Conservation (phyloP, 2,888 invertebrate species). For the Diarsia mendica region DNA sequence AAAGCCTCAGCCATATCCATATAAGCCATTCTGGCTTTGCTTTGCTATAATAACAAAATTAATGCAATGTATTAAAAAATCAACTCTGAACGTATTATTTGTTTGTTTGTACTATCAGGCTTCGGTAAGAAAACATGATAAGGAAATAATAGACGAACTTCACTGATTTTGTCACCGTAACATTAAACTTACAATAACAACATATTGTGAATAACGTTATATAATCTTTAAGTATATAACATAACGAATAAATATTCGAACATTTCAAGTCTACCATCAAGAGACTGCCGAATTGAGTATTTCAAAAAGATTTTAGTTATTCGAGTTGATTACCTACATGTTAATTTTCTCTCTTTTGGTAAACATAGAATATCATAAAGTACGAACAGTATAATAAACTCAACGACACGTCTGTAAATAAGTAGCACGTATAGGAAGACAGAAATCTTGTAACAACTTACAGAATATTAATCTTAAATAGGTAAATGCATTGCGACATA, state of each 20-base stretch:
- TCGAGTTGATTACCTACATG: slow-evolving; percentile 53
- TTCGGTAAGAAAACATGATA: slow-evolving; percentile 53
- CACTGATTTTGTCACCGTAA: slow-evolving; percentile 61
- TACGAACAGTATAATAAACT: slow-evolving; percentile 54
- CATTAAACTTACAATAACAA: slow-evolving; percentile 67
- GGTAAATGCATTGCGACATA: slow-evolving; percentile 67
- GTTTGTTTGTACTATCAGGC: slow-evolving; percentile 73
- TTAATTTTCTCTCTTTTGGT: slow-evolving; percentile 37
- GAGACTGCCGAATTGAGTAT: slow-evolving; percentile 59
- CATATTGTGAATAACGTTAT: slow-evolving; percentile 61
- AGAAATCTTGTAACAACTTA: slow-evolving; percentile 69
- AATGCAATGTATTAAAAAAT: slow-evolving; percentile 41
- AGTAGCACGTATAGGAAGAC: slow-evolving; percentile 70
- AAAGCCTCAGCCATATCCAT: slow-evolving; percentile 61
- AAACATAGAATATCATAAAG: slow-evolving; percentile 39
- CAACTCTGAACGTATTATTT: slow-evolving; percentile 60
- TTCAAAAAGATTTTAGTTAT: slow-evolving; percentile 47
- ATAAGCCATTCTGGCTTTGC: slow-evolving; percentile 41
- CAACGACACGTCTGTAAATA: slow-evolving; percentile 30
- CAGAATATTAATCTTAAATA: slow-evolving; percentile 66
- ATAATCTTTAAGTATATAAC: slow-evolving; percentile 64
- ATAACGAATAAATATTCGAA: slow-evolving; percentile 53
- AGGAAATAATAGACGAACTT: slow-evolving; percentile 46
- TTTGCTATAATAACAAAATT: slow-evolving; percentile 40
- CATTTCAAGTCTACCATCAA: slow-evolving; percentile 30